Evolutionary conservation across 2,888 invertebrate species (phyloP).

Genomic region (Drepana falcataria): DNA sequence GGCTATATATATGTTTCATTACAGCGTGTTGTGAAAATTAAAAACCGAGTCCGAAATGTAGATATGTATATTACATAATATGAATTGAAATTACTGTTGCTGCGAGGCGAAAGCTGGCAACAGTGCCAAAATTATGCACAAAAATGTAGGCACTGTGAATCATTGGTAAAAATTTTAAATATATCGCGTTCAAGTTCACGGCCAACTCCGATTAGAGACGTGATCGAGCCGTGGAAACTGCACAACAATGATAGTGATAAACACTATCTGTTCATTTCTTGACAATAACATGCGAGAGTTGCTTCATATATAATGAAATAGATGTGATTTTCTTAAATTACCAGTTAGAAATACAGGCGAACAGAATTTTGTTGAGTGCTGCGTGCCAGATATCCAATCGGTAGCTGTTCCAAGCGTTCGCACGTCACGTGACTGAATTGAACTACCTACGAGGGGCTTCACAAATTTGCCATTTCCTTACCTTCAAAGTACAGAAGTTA

Average conservation of each 20-base stretch:
- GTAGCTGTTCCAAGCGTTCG: constrained; percentile 8
- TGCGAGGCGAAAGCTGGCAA: constrained; percentile 15
- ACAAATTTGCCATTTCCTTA: constrained; percentile 25
- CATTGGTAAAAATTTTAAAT: constrained; percentile 19
- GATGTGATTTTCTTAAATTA: neutral
- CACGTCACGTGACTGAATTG: constrained; percentile 28
- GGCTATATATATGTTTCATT: too few relatives aligned
- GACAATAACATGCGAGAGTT: neutral
- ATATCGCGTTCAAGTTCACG: constrained; percentile 47
- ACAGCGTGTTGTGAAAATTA: too few relatives aligned
- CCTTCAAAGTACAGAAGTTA: constrained; percentile 17
- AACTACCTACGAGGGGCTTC: constrained; percentile 18
- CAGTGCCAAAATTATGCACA: constrained; percentile 13
- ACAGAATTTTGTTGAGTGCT: constrained; percentile 11
- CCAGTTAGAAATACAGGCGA: constrained; percentile 13
- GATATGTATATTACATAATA: neutral
- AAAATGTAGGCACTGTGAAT: constrained; percentile 26
- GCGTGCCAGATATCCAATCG: constrained; percentile 14
- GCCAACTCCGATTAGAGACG: constrained; percentile 18
- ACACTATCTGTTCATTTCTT: neutral
- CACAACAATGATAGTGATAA: neutral
- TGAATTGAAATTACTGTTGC: neutral
- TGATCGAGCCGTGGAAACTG: constrained; percentile 19
- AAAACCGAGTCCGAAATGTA: too few relatives aligned
- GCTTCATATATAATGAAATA: too few relatives aligned